Evolutionary conservation across 2,797 vertebrate species (phyloP), one percentile per base, ranked within the genome.

Genomic region (Gobionotothen gibberifrons): DNA sequence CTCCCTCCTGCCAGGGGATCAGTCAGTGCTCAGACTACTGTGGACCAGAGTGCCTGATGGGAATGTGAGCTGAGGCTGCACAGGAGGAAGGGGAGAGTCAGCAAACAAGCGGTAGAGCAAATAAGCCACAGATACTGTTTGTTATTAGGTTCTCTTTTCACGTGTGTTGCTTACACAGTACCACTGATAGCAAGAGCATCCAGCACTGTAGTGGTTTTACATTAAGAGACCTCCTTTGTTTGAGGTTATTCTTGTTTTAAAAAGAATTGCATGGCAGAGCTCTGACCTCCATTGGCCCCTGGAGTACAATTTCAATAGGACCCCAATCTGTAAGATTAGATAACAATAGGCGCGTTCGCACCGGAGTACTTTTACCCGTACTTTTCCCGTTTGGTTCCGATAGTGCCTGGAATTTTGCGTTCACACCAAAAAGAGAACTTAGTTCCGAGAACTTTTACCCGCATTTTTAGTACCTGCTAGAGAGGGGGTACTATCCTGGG

Each of bases 31-130:
- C 81, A 69, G 74, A 84, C 82, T 85, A 80, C 87, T 77, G 80
- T 77, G 51, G 72, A 84, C 78, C 69, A 21, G 61, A 77, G 62
- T 83, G 81, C 89, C 88, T 85, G 91, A 95, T 92, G 92, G 95
- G 93, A 95, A 95, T 88, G 90, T 86, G 92, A 95, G 94, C 94
- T 85, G 86, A 88, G 91, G 95, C 95, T 92, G 90, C 94, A 94
- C 93, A 94, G 92, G 94, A 87, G 90, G 92, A 88, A 89, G 81
- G 85, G 90, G 89, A 94, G 94, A 94, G 95, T 96, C 95, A 96
- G 95, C 96, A 96, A 96, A 96, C 94, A 96, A 94, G 92, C 83
- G 79, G 83, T 78, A 95, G 94, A 95, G 93, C 93, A 97, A 97
- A 97, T 96, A 97, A 97, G 94, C 88, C 72, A n/a, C 72, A 74